Conservation (phyloP, 64 coral and sea anemone genomes). For the Catalaphyllia jardinei region DNA sequence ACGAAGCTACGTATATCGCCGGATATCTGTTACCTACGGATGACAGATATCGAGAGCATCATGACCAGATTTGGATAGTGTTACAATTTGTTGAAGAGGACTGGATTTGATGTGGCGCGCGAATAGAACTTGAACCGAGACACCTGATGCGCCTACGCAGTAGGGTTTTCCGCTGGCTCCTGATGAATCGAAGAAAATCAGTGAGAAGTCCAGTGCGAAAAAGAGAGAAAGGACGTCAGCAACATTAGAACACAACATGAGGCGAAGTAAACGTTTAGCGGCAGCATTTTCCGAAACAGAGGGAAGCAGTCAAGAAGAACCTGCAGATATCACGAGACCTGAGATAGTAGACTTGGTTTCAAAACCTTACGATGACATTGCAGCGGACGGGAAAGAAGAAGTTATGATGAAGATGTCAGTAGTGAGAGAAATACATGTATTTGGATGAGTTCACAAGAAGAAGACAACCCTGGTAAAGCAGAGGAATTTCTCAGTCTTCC, state of each 20-base stretch:
- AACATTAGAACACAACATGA: background rate
- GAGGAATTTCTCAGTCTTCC: slow-evolving; percentile 50
- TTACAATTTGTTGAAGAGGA: too few relatives aligned
- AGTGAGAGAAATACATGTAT: background rate
- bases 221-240: too few relatives aligned
- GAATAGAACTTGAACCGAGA: too few relatives aligned
- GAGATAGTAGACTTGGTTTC: background rate
- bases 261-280: slow-evolving; percentile 7
- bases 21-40: too few relatives aligned
- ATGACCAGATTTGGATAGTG: too few relatives aligned
- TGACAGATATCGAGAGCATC: too few relatives aligned
- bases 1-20: too few relatives aligned
- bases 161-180: background rate
- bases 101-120: too few relatives aligned
- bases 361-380: background rate
- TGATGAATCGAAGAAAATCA: too few relatives aligned
- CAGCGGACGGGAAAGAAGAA: background rate
- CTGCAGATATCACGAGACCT: background rate
- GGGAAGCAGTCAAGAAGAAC: slow-evolving; percentile 22
- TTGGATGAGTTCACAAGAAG: slow-evolving; percentile 10
- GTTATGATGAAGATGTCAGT: background rate
- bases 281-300: background rate
- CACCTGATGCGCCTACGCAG: background rate
- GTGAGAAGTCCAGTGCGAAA: too few relatives aligned
- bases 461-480: background rate